Evolutionary conservation across 1,140 invertebrate genomes (phyloP).

Genomic region (Planococcus citri): DNA sequence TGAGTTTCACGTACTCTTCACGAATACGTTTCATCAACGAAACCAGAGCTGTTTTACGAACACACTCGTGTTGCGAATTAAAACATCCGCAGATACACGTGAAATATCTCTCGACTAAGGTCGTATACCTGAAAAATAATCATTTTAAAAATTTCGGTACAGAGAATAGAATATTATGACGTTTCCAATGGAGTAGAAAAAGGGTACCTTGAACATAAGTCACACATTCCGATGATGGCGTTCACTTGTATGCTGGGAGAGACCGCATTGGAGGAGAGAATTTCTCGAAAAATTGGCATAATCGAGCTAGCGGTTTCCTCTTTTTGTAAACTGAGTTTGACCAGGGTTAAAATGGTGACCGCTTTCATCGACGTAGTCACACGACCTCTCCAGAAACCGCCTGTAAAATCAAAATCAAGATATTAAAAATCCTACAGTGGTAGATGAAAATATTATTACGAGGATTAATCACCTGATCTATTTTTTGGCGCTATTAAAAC

Average conservation of each 20-base stretch:
- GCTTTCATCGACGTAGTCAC: slow-evolving; percentile 25
- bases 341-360: slow-evolving; percentile 33
- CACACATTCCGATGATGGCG: slow-evolving; percentile 3
- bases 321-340: slow-evolving; percentile 42
- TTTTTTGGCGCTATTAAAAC: not conserved
- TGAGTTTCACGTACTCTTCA: not conserved
- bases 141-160: not conserved
- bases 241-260: not conserved
- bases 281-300: slow-evolving; percentile 38
- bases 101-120: slow-evolving; percentile 3
- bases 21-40: not conserved
- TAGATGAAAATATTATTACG: too few species aligned
- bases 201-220: slow-evolving; percentile 12
- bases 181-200: too few species aligned
- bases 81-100: not conserved
- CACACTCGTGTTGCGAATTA: slow-evolving; percentile 4
- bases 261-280: slow-evolving; percentile 30
- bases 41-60: not conserved
- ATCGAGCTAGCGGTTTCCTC: slow-evolving; percentile 39
- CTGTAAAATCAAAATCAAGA: too few species aligned
- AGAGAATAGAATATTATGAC: too few species aligned
- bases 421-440: too few species aligned
- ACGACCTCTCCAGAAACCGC: slow-evolving; percentile 26
- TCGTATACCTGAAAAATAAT: not conserved
- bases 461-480: not conserved